A percentile compares a stretch with the other conserved stretches of the same genome.
These are phyloP conservation scores for Mesembrinibis cayennensis DNA, from an alignment of 2,113 vertebrate genomes.

Conservation along the genomic window DNA sequence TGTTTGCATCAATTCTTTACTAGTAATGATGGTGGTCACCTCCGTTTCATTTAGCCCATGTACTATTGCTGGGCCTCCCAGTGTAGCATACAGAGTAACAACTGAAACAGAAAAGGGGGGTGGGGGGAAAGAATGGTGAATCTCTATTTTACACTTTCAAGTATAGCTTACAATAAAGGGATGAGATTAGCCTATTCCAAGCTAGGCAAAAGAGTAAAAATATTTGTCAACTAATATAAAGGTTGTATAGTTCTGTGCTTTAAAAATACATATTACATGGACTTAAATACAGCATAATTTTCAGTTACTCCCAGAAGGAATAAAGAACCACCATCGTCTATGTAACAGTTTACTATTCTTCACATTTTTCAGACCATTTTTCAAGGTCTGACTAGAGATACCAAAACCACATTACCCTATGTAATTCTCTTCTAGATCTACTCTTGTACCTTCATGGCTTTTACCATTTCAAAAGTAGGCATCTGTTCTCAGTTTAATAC, in stretches of 20 bases:
- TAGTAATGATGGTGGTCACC: constrained; percentile 94
- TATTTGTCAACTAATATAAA: not conserved
- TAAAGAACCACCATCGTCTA: not conserved
- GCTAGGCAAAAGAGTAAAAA: not conserved
- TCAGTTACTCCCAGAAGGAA: not conserved
- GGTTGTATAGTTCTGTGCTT: not conserved
- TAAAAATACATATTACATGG: not conserved
- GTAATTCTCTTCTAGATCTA: not conserved
- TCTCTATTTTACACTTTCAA: not conserved
- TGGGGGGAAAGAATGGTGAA: not conserved
- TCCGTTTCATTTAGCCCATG: constrained; percentile 91
- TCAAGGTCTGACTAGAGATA: not conserved
- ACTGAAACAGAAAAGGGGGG: constrained; percentile 72
- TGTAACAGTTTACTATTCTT: not conserved
- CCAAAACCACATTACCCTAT: not conserved
- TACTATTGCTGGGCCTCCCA: constrained; percentile 90
- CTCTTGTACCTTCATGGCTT: not conserved
- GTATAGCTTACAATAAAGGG: not conserved
- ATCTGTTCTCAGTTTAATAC: not conserved
- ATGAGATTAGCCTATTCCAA: not conserved
- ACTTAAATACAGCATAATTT: not conserved
- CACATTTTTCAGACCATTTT: not conserved
- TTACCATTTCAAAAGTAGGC: not conserved
- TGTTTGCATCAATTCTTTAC: constrained; percentile 89
- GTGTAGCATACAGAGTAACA: constrained; percentile 91